Evolutionary conservation across 1,140 invertebrate species (phyloP), one percentile per base, ranked within the genome.

Genomic region (Platyura marginata): DNA sequence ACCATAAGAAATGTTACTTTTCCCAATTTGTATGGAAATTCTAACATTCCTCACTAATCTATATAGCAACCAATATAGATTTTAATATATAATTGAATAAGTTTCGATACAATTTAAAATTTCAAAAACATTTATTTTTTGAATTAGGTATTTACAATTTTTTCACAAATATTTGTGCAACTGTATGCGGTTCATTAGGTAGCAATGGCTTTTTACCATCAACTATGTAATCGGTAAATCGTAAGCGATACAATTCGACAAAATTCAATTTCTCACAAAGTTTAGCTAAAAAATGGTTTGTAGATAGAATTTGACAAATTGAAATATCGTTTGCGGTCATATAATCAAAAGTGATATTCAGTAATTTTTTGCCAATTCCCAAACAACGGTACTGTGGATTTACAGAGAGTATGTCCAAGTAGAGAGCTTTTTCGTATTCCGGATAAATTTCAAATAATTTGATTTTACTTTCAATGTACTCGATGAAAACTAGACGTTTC

Each of bases 281-380:
- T 51, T 70, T 71, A 0, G 76, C 77, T 8, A 79, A 81, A 53
- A 70, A 83, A 38, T 69, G 63, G 42, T 77, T 82, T 5, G 77
- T 74, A 43, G 79, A 81, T 46, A 77, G 70, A 1, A 68, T 68
- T 22, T 61, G 55, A 41, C 49, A 45, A 1, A 61, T 51, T 11
- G 48, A 46, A 29, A 61, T 61, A 0, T 52, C 45, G 6, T 57
- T 45, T 16, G 51, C 45, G 1, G 47, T 43, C 56, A 61, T 61
- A 37, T 50, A 58, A 4, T 61, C 54, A n/a, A 57, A 66, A 15
- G 73, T 65, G 44, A 63, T 67, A 47, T 75, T 66, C 29, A 75
- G 61, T 1, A 79, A 58, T 9, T 64, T 57, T 21, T 70, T 74
- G 11, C 68, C 75, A 34, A 79, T 69, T 35, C 76, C 75, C 46